phyloP scores from a whole-genome alignment of 1,140 invertebrate genomes.

The Melipona quadrifasciata region DNA sequence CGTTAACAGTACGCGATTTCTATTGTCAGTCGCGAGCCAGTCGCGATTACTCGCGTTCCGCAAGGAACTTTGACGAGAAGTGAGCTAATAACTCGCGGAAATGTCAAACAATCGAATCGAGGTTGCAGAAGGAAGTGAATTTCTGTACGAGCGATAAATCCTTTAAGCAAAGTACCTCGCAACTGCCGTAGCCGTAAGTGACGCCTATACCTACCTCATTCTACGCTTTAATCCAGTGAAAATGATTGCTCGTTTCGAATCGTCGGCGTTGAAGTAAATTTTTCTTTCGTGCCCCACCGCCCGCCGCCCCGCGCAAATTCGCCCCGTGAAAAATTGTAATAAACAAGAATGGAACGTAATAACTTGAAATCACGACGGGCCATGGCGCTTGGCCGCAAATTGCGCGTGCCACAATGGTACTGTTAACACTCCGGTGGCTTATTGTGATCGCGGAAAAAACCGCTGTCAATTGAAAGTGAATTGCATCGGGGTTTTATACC shows the following conservation, averaged over 20 bases:
- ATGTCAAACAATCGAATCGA: neutral
- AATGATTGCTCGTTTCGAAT: slow-evolving; percentile 5
- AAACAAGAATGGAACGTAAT: slow-evolving; percentile 61
- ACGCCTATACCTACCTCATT: neutral
- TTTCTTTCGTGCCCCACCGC: neutral
- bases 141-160: neutral
- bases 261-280: neutral
- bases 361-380: slow-evolving; percentile 41
- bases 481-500: slow-evolving; percentile 51
- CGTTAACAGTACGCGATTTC: too few species aligned
- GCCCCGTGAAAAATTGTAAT: slow-evolving; percentile 49
- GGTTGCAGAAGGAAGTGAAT: neutral
- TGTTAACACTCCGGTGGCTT: slow-evolving; percentile 57
- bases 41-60: neutral
- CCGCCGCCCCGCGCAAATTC: neutral
- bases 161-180: neutral
- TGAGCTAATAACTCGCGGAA: neutral
- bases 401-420: slow-evolving; percentile 58
- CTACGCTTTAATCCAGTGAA: neutral
- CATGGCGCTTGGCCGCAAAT: slow-evolving; percentile 56
- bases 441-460: slow-evolving; percentile 61
- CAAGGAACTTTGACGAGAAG: neutral
- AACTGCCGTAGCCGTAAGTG: neutral
- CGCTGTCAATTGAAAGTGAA: slow-evolving; percentile 55
- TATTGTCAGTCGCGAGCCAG: neutral